phyloP scores from a whole-genome alignment of 2,797 vertebrate species.

The Gymnothorax javanicus region DNA sequence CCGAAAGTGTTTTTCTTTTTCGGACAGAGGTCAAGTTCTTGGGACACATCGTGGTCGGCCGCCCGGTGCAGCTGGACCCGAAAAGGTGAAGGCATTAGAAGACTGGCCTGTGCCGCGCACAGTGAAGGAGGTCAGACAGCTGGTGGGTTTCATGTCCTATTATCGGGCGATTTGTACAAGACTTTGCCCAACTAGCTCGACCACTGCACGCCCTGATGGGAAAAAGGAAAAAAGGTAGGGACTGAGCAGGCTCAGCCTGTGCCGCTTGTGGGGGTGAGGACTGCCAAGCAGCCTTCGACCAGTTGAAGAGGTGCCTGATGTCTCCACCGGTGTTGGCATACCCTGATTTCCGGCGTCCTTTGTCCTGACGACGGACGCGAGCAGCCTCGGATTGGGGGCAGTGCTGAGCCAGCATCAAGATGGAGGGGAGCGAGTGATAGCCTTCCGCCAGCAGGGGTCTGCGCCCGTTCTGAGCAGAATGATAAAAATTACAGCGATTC shows the following conservation, averaged over 20 bases:
- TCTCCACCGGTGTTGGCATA: no score
- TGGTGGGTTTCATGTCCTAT: slow-evolving; percentile 42
- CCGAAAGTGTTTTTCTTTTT: slow-evolving; percentile 32
- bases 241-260: background rate
- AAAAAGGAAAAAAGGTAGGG: background rate
- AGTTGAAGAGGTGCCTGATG: no score
- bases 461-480: no score
- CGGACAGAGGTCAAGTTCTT: slow-evolving; percentile 39
- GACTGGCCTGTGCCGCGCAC: slow-evolving; percentile 20
- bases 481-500: no score
- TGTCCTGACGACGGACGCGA: no score
- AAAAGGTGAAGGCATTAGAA: slow-evolving; percentile 27
- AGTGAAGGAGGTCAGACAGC: slow-evolving; percentile 27
- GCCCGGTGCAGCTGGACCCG: slow-evolving; percentile 15
- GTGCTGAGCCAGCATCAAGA: no score
- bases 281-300: slow-evolving; percentile 7
- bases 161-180: slow-evolving; percentile 32
- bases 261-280: background rate
- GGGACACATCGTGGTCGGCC: slow-evolving; percentile 26
- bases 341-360: no score
- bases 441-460: no score
- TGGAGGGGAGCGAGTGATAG: no score
- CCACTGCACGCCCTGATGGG: slow-evolving; percentile 2
- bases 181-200: background rate
- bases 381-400: no score